These are phyloP conservation scores for Euwallacea similis DNA, from an alignment of 1,140 invertebrate genomes.

Conservation along the genomic window DNA sequence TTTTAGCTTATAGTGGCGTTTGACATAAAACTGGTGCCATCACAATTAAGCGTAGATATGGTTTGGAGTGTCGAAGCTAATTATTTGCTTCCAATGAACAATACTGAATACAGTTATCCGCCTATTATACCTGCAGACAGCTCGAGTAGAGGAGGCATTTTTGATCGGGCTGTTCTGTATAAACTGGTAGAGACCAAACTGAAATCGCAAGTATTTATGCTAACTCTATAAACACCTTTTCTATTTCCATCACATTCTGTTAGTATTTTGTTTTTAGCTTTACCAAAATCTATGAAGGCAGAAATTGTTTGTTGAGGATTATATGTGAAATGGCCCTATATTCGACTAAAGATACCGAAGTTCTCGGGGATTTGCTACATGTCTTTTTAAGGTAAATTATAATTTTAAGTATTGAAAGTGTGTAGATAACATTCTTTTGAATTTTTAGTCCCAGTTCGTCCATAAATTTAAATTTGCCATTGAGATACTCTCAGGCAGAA, in stretches of 20 bases:
- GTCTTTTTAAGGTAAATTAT: conserved; percentile 56
- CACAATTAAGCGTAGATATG: conserved; percentile 69
- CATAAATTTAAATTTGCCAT: conserved; percentile 45
- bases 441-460: conserved; percentile 56
- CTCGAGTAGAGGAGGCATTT: conserved; percentile 29
- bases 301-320: conserved; percentile 55
- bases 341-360: conserved; percentile 54
- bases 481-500: conserved; percentile 54
- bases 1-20: conserved; percentile 67
- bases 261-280: conserved; percentile 21
- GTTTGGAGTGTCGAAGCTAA: conserved; percentile 78
- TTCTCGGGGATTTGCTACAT: conserved; percentile 57
- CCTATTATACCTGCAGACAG: conserved; percentile 36
- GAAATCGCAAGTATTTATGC: conserved; percentile 43
- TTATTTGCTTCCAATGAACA: conserved; percentile 57
- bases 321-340: conserved; percentile 56
- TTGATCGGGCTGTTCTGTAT: conserved; percentile 44
- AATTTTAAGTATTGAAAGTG: not conserved
- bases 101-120: conserved; percentile 45
- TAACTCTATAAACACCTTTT: not conserved
- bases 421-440: no score
- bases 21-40: conserved; percentile 70
- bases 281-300: conserved; percentile 57
- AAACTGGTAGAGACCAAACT: conserved; percentile 47
- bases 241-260: no score